Evolutionary conservation across 2,797 vertebrate species (phyloP).

Genomic region (Myripristis murdjan): DNA sequence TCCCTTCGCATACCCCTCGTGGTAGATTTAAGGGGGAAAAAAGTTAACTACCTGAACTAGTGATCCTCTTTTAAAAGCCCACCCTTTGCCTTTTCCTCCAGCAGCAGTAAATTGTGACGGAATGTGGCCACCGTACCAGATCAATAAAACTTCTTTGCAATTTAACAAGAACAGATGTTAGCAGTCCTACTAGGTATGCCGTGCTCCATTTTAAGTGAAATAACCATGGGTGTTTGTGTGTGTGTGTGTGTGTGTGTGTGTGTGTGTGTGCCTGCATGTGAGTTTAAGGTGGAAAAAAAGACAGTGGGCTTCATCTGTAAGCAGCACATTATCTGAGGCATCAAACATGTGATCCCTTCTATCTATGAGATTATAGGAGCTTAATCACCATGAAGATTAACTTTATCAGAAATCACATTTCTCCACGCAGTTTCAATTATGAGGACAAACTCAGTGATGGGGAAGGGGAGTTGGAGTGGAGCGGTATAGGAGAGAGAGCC

Average conservation of each 20-base stretch:
- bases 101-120: conserved; percentile 71
- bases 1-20: conserved; percentile 49
- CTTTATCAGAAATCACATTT: conserved; percentile 72
- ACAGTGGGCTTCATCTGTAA: conserved; percentile 23
- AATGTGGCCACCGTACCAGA: conserved; percentile 66
- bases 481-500: conserved; percentile 23
- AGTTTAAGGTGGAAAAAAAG: background rate
- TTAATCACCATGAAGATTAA: conserved; percentile 75
- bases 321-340: conserved; percentile 55
- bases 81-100: conserved; percentile 47
- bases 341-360: conserved; percentile 62
- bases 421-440: conserved; percentile 73
- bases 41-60: conserved; percentile 76
- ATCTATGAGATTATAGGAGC: conserved; percentile 60
- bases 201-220: conserved; percentile 60
- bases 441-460: conserved; percentile 39
- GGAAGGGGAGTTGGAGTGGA: conserved; percentile 13
- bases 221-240: conserved; percentile 17
- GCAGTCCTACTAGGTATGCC: conserved; percentile 51
- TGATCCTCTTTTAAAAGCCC: conserved; percentile 65
- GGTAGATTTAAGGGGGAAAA: conserved; percentile 60
- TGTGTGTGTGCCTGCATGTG: too few relatives aligned
- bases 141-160: conserved; percentile 79
- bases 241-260: conserved; percentile 5
- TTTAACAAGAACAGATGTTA: conserved; percentile 84